A percentile compares a stretch with the other conserved stretches of the same genome.
These are phyloP conservation scores for Pterostichus niger DNA, from an alignment of 2,888 invertebrate genomes.

Conservation along the genomic window DNA sequence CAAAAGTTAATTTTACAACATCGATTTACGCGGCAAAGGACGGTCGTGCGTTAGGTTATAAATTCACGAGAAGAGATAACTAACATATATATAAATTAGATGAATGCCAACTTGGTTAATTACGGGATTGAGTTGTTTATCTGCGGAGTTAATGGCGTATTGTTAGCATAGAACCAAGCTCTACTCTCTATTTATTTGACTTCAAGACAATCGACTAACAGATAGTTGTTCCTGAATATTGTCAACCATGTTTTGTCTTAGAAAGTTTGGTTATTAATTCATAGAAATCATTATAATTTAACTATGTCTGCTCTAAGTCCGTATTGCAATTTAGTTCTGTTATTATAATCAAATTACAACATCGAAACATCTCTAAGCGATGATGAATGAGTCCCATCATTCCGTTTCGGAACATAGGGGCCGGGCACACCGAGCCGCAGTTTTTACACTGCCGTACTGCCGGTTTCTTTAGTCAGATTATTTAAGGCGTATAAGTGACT, in stretches of 20 bases:
- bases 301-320: neutral
- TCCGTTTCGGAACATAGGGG: no score
- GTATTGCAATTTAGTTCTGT: no score
- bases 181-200: conserved; percentile 5
- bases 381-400: no score
- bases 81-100: conserved; percentile 58
- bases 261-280: conserved; percentile 24
- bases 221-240: conserved; percentile 14
- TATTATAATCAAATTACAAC: no score
- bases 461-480: no score
- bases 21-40: conserved; percentile 42
- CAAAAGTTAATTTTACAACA: conserved; percentile 61
- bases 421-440: no score
- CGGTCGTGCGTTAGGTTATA: conserved; percentile 14
- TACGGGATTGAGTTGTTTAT: conserved; percentile 58
- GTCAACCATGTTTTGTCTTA: conserved; percentile 19
- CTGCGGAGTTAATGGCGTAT: conserved; percentile 30
- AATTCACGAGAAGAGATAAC: conserved; percentile 26
- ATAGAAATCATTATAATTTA: conserved; percentile 14
- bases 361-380: no score
- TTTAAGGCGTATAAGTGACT: no score
- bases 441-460: no score
- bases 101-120: conserved; percentile 59
- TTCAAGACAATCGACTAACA: conserved; percentile 7
- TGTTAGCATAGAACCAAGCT: conserved; percentile 3